Percentiles rank a stretch among this genome's conserved stretches.
Conservation (phyloP, 2,888 invertebrate genomes). For the Pyrrhosoma nymphula region DNA sequence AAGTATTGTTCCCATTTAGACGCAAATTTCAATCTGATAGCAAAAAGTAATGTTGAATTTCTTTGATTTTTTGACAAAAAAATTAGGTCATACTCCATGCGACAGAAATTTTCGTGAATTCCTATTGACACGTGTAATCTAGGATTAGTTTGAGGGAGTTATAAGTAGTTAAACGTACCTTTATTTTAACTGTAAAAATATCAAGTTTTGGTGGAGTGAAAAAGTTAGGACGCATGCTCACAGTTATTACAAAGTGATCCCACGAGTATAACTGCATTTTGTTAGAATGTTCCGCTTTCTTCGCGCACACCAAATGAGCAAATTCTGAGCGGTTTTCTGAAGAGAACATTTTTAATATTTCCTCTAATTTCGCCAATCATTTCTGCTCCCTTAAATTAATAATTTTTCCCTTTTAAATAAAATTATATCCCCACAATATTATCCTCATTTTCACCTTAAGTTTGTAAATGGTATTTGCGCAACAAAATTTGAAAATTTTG, state of each 20-base stretch:
- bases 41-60: too few species aligned
- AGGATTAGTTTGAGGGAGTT: not conserved
- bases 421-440: too few species aligned
- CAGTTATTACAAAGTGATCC: not conserved
- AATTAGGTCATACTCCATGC: not conserved
- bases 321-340: not conserved
- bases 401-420: not conserved
- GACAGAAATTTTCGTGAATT: not conserved
- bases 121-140: not conserved
- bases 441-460: too few species aligned
- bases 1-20: too few species aligned
- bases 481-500: too few species aligned
- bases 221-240: not conserved
- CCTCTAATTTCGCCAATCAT: not conserved
- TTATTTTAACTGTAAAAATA: not conserved
- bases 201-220: too few species aligned
- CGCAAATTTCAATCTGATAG: too few species aligned
- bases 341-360: not conserved
- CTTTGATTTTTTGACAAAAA: not conserved
- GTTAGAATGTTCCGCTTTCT: not conserved
- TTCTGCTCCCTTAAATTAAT: not conserved
- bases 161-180: not conserved
- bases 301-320: not conserved
- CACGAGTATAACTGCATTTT: not conserved
- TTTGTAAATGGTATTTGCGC: too few species aligned